Base-by-base conservation (phyloP, 2,113 vertebrate species). In the Caranx melampygus region DNA sequence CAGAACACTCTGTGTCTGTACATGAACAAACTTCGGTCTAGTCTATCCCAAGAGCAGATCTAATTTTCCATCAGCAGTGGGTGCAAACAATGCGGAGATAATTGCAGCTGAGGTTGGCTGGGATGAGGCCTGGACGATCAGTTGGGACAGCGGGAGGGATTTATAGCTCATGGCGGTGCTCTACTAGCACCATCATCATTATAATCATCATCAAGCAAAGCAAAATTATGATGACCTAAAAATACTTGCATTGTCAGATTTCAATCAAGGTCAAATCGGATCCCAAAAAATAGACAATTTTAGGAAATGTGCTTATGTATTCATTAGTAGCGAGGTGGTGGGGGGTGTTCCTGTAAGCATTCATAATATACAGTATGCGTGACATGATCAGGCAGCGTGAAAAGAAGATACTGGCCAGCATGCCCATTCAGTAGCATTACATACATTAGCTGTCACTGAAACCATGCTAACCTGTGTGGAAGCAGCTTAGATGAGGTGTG, bases 401-500 rank as follows among this genome's bases (percentile, higher is more conserved):
- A 54, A 62, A 3, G 55, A 26, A 5, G 2, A 49, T n/a, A 3
- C 16, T 26, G 26, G 20, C 21, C 26, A 34, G 4, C 55, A 7
- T 44, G 20, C 14, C 52, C 54, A 37, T 62, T 66, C 35, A n/a
- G 2, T 12, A 59, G 44, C 18, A 55, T 26, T 42, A 31, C 6
- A 10, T 62, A 44, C 40, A 45, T 74, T 33, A 64, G 59, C 68
- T 84, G 63, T 81, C 78, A 84, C 31, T 87, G 75, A 78, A 69
- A 76, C 34, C 44, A 78, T 68, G 75, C 86, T 83, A 84, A 90
- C 72, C 68, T 79, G 65, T 79, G 26, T 40, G 54, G 63, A 74
- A 60, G 84, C 77, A 62, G 79, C 78, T 62, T 78, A 88, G 90
- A 82, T 88, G 87, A 89, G 83, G 71, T 45, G 80, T 90, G 87